Conservation (phyloP, 2,888 invertebrate species). For the Toxonevra muliebris region DNA sequence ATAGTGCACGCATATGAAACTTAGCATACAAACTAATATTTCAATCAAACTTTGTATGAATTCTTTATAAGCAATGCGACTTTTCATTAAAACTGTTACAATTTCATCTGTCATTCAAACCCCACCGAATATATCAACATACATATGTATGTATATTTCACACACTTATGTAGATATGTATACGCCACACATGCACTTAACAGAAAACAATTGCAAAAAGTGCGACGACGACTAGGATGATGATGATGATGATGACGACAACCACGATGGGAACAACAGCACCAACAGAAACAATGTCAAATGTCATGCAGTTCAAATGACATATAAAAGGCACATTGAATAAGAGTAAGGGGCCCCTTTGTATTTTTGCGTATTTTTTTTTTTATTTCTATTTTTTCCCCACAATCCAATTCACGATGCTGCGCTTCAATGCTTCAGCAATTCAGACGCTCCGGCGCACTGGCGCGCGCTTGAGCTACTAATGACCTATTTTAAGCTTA, state of each 20-base stretch:
- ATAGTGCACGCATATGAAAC: too few species aligned
- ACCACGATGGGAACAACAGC: neutral
- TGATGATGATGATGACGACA: neutral
- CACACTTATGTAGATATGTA: neutral
- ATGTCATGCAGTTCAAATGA: constrained; percentile 26
- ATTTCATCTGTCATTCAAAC: neutral
- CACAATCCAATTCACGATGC: constrained; percentile 2
- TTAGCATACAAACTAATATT: too few species aligned
- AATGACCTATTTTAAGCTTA: constrained; percentile 17
- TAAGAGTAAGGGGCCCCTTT: neutral
- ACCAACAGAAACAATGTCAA: neutral
- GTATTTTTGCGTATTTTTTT: too few species aligned
- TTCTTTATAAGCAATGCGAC: too few species aligned
- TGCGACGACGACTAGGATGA: neutral
- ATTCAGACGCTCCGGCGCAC: neutral
- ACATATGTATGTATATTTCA: neutral
- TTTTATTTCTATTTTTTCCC: neutral
- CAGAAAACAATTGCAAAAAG: neutral
- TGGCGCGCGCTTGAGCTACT: neutral
- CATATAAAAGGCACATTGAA: constrained; percentile 21
- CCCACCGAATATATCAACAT: neutral
- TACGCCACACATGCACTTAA: neutral
- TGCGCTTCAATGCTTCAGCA: neutral
- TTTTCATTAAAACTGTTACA: too few species aligned
- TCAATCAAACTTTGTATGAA: too few species aligned